A percentile compares a stretch with the other conserved stretches of the same genome.
These are phyloP conservation scores for Eupithecia subfuscata DNA, from an alignment of 2,888 invertebrate genomes.

Conservation along the genomic window DNA sequence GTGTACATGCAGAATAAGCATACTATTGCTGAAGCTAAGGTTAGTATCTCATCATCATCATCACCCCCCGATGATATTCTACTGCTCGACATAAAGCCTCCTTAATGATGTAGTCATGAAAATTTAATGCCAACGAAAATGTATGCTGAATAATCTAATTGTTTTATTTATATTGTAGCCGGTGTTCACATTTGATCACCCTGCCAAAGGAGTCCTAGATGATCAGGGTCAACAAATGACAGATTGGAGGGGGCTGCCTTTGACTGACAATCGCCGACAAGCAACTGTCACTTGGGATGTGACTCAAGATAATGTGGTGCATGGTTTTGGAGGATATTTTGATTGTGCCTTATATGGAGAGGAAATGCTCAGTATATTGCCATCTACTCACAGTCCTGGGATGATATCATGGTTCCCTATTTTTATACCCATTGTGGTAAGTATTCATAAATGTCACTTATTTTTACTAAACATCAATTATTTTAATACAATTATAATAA, in stretches of 20 bases:
- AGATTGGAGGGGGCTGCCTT: constrained; percentile 87
- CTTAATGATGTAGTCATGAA: neutral
- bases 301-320: constrained; percentile 90
- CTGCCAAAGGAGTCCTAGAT: constrained; percentile 88
- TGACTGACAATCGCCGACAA: constrained; percentile 91
- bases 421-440: constrained; percentile 93
- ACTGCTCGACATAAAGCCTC: neutral
- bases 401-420: constrained; percentile 99
- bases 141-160: neutral
- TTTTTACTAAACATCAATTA: neutral
- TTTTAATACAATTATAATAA: neutral
- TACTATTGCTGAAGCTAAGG: constrained; percentile 88
- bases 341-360: constrained; percentile 93
- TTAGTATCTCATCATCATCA: constrained; percentile 44
- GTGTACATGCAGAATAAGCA: constrained; percentile 95
- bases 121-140: neutral
- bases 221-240: constrained; percentile 87
- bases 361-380: constrained; percentile 94
- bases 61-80: neutral
- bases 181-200: constrained; percentile 96
- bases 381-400: constrained; percentile 93
- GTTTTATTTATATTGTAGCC: constrained; percentile 69
- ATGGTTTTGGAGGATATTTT: constrained; percentile 98
- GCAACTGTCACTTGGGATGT: constrained; percentile 87
- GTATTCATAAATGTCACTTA: neutral